A percentile compares a stretch with the other conserved stretches of the same genome.
Evolutionary conservation across 2,797 vertebrate genomes (phyloP).

Genomic region (Bryconaethiops microstoma): DNA sequence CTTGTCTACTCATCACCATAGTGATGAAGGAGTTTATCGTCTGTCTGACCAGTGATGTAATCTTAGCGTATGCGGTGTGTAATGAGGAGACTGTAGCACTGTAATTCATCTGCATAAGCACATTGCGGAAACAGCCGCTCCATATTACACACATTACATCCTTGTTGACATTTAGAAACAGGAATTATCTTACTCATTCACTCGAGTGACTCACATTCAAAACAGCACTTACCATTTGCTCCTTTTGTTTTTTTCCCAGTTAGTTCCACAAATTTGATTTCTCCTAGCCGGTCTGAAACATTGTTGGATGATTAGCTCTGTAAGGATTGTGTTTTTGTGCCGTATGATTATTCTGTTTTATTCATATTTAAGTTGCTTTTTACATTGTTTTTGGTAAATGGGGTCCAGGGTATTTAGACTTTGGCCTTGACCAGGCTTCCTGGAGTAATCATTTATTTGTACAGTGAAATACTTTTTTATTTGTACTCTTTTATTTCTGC

Average conservation of each 20-base stretch:
- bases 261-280: background rate
- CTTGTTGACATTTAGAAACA: conserved; percentile 1
- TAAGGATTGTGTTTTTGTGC: background rate
- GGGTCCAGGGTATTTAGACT: conserved; percentile 2
- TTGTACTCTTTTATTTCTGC: no score
- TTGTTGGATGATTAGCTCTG: background rate
- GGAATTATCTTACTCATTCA: background rate
- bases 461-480: no score
- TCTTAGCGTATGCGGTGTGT: background rate
- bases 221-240: background rate
- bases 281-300: background rate
- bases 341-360: background rate
- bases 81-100: background rate
- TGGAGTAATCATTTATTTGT: conserved; percentile 7
- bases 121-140: conserved; percentile 2
- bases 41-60: background rate
- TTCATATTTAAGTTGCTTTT: background rate
- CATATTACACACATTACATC: conserved; percentile 2
- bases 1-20: background rate
- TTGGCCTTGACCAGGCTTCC: background rate
- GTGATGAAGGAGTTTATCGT: background rate
- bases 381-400: background rate
- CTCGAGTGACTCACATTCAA: background rate
- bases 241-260: background rate
- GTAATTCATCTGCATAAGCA: conserved; percentile 5